Base-by-base conservation (phyloP, 2,797 vertebrate species). In the Tadarida brasiliensis region DNA sequence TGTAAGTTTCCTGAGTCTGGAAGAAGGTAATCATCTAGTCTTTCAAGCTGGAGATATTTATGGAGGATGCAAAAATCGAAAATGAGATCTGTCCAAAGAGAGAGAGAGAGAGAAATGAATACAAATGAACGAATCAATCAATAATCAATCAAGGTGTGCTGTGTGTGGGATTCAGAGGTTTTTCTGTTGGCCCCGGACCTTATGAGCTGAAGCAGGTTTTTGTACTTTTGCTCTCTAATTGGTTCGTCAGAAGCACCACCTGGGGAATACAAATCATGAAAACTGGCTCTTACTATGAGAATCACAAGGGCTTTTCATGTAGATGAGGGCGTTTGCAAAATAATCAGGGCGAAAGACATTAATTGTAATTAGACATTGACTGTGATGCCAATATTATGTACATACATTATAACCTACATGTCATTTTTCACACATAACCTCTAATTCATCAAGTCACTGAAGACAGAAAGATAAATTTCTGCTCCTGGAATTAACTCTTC, bases 331-430 rank as follows among this genome's bases (percentile, higher is more conserved):
- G 4, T 89, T 88, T 54, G 54, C 78, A 94, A 94, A 95, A 67
- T 95, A 92, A 92, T 85, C n/a, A 54, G 59, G 68, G 95, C 63
- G 89, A 93, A 14, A 96, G 57, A 83, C 11, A 67, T 91, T 86
- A 82, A 94, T 49, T 68, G 4, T 92, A 86, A 92, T 88, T 74
- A 94, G 30, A 86, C 33, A 63, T 68, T 73, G 68, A 94, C 51
- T 63, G 24, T 49, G 71, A 71, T 80, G 73, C 20, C 82, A 80
- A 88, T 82, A 77, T 78, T 63, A 35, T 57, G 19, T 51, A 71
- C 10, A 80, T 30, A 44, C 11, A 63, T 87, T 90, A 74, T 73
- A 89, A 51, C 65, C 39, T 47, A 96, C 95, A 94, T 76, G 78
- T 3, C 47, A 74, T 61, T 92, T 95, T 94, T 74, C 74, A 94